Conservation (phyloP, 2,113 vertebrate species). For the Charina bottae region DNA sequence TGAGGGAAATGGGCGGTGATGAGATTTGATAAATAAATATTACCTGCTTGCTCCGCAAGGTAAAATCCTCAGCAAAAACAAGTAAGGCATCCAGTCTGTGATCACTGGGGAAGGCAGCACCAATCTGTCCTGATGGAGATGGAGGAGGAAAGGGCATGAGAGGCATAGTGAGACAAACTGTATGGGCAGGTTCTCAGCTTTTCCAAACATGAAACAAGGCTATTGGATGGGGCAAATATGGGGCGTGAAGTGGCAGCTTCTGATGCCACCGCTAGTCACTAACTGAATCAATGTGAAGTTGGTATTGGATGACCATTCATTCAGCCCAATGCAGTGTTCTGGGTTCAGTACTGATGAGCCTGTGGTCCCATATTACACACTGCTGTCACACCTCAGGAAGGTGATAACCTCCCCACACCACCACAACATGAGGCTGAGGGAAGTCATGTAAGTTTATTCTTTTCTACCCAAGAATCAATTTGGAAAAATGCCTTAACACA, state of each 20-base stretch:
- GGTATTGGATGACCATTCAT: neutral
- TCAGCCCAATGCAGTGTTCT: neutral
- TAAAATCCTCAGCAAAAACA: too few species aligned
- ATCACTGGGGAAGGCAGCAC: too few species aligned
- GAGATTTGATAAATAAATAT: too few species aligned
- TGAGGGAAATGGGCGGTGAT: too few species aligned
- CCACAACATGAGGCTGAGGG: neutral
- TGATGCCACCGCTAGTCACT: neutral
- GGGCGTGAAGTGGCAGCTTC: neutral
- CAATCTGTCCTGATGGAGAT: too few species aligned
- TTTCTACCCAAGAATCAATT: neutral
- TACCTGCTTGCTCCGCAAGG: too few species aligned
- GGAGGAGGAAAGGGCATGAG: too few species aligned
- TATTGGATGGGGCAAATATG: neutral
- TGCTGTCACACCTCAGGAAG: neutral
- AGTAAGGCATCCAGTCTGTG: too few species aligned
- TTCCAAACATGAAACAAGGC: too few species aligned
- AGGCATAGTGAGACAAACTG: too few species aligned
- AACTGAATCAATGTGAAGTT: neutral
- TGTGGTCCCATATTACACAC: neutral
- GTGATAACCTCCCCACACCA: neutral
- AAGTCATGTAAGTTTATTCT: neutral
- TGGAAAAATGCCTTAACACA: neutral
- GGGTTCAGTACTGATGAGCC: neutral
- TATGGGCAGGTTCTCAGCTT: too few species aligned